These are phyloP conservation scores for Aix galericulata DNA, from an alignment of 2,113 vertebrate genomes.

Conservation along the genomic window DNA sequence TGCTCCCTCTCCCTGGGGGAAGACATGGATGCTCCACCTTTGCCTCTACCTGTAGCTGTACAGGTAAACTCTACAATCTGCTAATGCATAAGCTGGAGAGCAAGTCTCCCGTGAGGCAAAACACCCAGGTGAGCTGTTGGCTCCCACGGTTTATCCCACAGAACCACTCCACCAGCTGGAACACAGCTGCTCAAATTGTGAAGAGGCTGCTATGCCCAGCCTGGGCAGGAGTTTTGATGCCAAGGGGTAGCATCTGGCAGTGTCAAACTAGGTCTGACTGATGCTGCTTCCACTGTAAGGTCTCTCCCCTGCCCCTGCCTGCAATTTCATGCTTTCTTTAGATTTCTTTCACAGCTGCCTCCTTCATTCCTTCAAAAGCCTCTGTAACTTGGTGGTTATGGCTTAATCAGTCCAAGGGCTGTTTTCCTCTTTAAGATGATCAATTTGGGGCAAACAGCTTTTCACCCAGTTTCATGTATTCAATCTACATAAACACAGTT, in stretches of 20 bases:
- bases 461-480: not conserved
- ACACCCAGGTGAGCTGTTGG: not conserved
- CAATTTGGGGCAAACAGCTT: not conserved
- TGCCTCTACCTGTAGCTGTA: not conserved
- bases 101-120: accelerated
- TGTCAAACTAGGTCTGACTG: not conserved
- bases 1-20: accelerated
- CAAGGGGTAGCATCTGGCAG: accelerated
- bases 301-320: not conserved
- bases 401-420: not conserved
- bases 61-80: not conserved
- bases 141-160: accelerated
- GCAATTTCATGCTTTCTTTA: not conserved
- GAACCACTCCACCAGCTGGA: accelerated
- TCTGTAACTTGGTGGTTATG: not conserved
- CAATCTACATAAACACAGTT: not conserved
- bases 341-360: not conserved
- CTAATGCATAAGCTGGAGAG: accelerated
- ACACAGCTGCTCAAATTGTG: not conserved
- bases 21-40: accelerated
- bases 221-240: not conserved
- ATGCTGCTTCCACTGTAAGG: not conserved
- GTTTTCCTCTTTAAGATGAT: not conserved
- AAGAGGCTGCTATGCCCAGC: not conserved
- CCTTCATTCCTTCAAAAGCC: not conserved